Base-by-base conservation (phyloP, 2,888 invertebrate species). In the Lingula anatina region DNA sequence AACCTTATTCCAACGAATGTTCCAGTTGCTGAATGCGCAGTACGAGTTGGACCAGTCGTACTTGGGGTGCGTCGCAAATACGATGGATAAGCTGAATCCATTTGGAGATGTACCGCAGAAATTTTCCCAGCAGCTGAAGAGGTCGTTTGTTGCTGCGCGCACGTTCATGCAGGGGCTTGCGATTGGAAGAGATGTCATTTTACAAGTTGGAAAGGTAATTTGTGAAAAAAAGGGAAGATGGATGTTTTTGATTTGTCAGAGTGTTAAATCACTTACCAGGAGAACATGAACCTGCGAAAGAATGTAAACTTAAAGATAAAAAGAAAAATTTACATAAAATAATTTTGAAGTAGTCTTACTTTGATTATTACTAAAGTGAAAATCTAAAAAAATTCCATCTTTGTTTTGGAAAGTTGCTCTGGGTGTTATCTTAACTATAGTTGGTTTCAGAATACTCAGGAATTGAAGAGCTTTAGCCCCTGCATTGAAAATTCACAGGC, bases 61-160 rank as follows among this genome's bases (percentile, higher is more conserved):
- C 74, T 78, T 91, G 66, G 84, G 84, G 47, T 96, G 96, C 78
- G 89, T 95, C 54, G 87, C 87, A 61, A 87, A 89, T 69, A 87
- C 90, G 74, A 94, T 96, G 93, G 86, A 88, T 47, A 89, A 91
- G 62, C 83, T 95, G 77, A 86, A 90, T 71, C 95, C 96, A 0
- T 96, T 96, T 73, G 94, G 92, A 24, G 94, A 95, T 75, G 90
- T 94, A 39, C 95, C 95, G 1, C 85, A 86, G 70, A 95, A 94
- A 79, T 82, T 96, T 54, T 87, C 89, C 9, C 84, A 87, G 53
- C 93, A 94, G 78, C 84, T 96, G 65, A 87, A 90, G 65, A 81
- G 95, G 43, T 90, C 94, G 0, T 95, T 97, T 80, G 90, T 95
- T 26, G 95, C 96, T 20, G 93, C 95, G 5, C 81, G 94, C 63